These are phyloP conservation scores for Chromoteleia sp. DNA, from an alignment of 2,888 invertebrate species.

Conservation along the genomic window DNA sequence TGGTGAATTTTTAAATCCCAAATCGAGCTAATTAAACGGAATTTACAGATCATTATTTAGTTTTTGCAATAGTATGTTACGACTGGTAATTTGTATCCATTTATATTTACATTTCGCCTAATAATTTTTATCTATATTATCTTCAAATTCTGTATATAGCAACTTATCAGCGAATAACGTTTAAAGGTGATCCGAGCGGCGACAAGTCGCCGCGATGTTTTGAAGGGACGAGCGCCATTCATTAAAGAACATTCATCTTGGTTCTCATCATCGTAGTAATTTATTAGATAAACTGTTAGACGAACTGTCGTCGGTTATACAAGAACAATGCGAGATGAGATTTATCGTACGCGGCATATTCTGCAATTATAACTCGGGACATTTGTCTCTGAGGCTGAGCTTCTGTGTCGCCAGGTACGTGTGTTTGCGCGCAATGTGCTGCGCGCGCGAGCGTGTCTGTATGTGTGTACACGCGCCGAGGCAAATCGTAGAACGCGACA, in stretches of 20 bases:
- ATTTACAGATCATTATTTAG: too few species aligned
- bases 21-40: too few species aligned
- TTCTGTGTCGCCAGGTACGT: slow-evolving; percentile 7
- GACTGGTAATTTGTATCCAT: too few species aligned
- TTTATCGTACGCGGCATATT: slow-evolving; percentile 75
- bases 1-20: too few species aligned
- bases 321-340: slow-evolving; percentile 70
- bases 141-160: too few species aligned
- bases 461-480: background rate
- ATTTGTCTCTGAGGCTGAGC: slow-evolving; percentile 68
- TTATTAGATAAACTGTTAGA: slow-evolving; percentile 64
- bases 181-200: background rate
- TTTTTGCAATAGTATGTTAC: too few species aligned
- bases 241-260: slow-evolving; percentile 58
- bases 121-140: too few species aligned
- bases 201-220: slow-evolving; percentile 13
- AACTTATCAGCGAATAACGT: too few species aligned
- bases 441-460: too few species aligned
- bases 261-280: slow-evolving; percentile 51
- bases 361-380: slow-evolving; percentile 77
- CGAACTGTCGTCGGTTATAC: slow-evolving; percentile 73
- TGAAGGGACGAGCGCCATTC: slow-evolving; percentile 22
- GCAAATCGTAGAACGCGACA: slow-evolving; percentile 11
- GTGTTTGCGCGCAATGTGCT: too few species aligned
- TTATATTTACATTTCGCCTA: too few species aligned